These are phyloP conservation scores for Drosophila seguyi DNA, from an alignment of 1,140 invertebrate species.

Conservation along the genomic window DNA sequence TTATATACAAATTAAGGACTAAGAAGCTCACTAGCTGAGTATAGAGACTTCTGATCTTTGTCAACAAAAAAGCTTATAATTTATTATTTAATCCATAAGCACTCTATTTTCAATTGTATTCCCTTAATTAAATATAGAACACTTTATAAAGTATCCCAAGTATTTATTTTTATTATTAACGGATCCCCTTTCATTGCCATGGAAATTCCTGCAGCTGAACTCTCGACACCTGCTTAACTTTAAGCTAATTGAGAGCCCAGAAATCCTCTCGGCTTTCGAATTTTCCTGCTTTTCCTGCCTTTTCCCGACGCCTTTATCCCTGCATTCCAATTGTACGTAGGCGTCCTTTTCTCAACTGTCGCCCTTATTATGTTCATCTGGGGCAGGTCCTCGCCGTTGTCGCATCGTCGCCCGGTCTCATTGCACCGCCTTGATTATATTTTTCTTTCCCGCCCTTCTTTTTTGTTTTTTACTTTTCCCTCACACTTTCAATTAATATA, in stretches of 20 bases:
- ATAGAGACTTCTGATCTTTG: not conserved
- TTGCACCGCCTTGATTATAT: constrained; percentile 32
- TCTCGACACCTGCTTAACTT: constrained; percentile 38
- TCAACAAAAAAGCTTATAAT: not conserved
- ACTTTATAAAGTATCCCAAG: not conserved
- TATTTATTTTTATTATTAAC: not conserved
- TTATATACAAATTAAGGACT: too few species aligned
- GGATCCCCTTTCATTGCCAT: not conserved
- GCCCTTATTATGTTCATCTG: constrained; percentile 29
- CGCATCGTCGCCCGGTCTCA: constrained; percentile 5
- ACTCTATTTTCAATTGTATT: not conserved
- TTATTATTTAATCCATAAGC: too few species aligned
- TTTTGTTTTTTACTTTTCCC: constrained; percentile 9
- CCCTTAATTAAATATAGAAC: not conserved
- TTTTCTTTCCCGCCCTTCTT: constrained; percentile 25
- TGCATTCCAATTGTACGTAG: constrained; percentile 39
- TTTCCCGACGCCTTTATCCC: constrained; percentile 11
- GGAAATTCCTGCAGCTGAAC: not conserved
- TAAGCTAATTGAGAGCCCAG: constrained; percentile 38
- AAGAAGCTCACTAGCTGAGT: too few species aligned
- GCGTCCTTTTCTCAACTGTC: constrained; percentile 45
- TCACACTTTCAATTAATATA: constrained; percentile 69
- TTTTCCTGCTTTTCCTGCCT: constrained; percentile 12
- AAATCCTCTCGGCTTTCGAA: constrained; percentile 20
- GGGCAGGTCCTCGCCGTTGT: not conserved